These are phyloP conservation scores for Dermochelys coriacea DNA, from an alignment of 2,797 vertebrate species.

Conservation along the genomic window DNA sequence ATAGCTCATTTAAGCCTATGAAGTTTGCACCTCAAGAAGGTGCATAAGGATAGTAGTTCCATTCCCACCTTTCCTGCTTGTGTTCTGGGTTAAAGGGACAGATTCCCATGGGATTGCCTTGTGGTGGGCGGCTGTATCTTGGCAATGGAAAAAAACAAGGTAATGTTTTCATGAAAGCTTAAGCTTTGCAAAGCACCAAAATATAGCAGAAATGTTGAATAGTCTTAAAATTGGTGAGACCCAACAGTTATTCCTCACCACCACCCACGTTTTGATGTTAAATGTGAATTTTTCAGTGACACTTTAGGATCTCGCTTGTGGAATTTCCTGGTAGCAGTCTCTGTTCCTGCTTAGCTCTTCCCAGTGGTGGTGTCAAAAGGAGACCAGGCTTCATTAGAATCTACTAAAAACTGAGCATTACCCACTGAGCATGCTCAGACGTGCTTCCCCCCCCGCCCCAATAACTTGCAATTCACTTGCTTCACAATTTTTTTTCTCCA, in stretches of 20 bases:
- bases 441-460: background rate
- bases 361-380: background rate
- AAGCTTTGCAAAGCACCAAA: background rate
- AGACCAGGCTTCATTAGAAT: background rate
- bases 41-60: background rate
- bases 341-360: background rate
- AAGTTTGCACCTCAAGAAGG: background rate
- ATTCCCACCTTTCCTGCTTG: background rate
- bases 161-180: background rate
- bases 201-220: background rate
- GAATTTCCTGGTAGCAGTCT: background rate
- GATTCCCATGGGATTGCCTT: background rate
- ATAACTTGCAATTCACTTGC: background rate
- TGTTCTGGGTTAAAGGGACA: background rate
- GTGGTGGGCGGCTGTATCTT: background rate
- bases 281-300: background rate
- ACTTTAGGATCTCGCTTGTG: background rate
- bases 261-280: background rate
- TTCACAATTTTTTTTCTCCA: background rate
- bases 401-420: background rate
- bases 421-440: background rate
- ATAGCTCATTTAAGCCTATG: background rate
- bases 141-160: background rate
- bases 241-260: background rate
- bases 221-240: accelerated